phyloP scores from a whole-genome alignment of 2,888 invertebrate genomes.

The Cyrtodaria siliqua region DNA sequence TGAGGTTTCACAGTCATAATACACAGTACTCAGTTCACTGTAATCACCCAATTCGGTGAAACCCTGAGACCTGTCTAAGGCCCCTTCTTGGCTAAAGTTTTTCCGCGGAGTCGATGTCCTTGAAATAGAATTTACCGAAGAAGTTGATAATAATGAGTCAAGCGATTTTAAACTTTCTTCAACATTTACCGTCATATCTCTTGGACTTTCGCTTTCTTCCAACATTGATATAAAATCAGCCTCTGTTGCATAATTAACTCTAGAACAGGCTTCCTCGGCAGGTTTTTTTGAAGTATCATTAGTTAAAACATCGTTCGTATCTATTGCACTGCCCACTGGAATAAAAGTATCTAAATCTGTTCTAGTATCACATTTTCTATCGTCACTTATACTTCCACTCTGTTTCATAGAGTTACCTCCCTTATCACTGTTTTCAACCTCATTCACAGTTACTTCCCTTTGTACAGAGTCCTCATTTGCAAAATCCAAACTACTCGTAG shows the following conservation, averaged over 20 bases:
- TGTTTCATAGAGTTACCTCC: neutral
- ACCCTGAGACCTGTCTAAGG: constrained; percentile 10
- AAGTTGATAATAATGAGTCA: constrained; percentile 64
- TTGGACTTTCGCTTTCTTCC: constrained; percentile 73
- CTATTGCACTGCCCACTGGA: constrained; percentile 49
- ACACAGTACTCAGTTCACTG: constrained; percentile 60
- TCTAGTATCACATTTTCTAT: constrained; percentile 37
- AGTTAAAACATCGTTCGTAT: constrained; percentile 12
- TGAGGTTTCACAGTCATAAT: constrained; percentile 51
- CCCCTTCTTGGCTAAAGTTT: constrained; percentile 44
- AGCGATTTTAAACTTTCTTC: constrained; percentile 71
- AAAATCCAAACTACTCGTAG: neutral
- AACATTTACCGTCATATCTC: constrained; percentile 65
- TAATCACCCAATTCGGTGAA: constrained; percentile 48
- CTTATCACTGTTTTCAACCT: neutral
- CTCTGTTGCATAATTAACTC: constrained; percentile 26
- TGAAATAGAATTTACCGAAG: constrained; percentile 43
- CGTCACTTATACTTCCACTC: neutral
- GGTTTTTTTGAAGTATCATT: constrained; percentile 22
- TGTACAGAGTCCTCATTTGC: neutral
- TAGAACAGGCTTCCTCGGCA: constrained; percentile 21
- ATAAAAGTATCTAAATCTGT: neutral
- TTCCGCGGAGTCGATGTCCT: constrained; percentile 59
- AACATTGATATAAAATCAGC: constrained; percentile 78
- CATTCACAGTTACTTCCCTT: constrained; percentile 10